Evolutionary conservation across 1,140 invertebrate species (phyloP).

Genomic region (Trinorchestia longiramus): DNA sequence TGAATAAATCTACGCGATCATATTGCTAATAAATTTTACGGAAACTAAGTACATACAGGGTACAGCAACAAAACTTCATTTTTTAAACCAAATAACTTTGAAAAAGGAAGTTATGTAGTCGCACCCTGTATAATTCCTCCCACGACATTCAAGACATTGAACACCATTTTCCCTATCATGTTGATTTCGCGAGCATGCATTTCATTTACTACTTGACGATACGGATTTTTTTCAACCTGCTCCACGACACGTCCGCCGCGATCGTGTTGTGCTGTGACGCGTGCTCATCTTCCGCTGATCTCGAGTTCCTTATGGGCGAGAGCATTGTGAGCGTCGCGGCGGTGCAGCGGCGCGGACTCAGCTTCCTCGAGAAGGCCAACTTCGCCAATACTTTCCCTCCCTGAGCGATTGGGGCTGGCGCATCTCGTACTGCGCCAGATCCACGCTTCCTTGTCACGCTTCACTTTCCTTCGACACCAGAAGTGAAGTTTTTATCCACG

Average conservation of each 20-base stretch:
- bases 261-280: not conserved
- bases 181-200: not conserved
- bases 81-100: too few species aligned
- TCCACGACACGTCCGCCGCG: not conserved
- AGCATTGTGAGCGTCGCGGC: not conserved
- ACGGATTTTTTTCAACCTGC: not conserved
- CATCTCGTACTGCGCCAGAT: constrained; percentile 12
- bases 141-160: not conserved
- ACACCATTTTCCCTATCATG: not conserved
- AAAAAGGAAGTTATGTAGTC: too few species aligned
- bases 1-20: not conserved
- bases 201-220: not conserved
- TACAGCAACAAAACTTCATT: too few species aligned
- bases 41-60: too few species aligned
- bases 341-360: not conserved
- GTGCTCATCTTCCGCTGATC: not conserved
- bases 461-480: constrained; percentile 34
- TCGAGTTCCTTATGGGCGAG: constrained; percentile 9
- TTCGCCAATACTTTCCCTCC: constrained; percentile 22
- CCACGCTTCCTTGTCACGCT: constrained; percentile 20
- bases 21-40: not conserved
- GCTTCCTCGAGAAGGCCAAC: constrained; percentile 23
- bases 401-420: not conserved
- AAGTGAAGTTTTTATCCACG: not conserved
- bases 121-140: not conserved